Evolutionary conservation across 2,113 vertebrate genomes (phyloP).

Genomic region (Actenoides hombroni): DNA sequence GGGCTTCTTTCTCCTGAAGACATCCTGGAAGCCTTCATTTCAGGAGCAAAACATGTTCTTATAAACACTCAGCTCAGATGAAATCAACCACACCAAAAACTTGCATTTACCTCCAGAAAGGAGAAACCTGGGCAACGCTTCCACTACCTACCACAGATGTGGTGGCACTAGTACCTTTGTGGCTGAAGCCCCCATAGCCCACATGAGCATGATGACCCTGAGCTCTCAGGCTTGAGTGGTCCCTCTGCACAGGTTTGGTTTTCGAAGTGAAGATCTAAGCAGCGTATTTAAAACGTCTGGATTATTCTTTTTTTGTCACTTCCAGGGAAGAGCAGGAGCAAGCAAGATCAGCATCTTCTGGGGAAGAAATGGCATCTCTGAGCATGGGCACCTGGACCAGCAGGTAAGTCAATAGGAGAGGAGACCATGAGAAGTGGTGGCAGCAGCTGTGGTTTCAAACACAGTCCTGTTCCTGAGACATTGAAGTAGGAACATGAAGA

Average conservation of each 20-base stretch:
- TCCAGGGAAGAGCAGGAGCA: neutral
- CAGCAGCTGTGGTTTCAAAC: neutral
- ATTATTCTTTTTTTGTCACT: neutral
- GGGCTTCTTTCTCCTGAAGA: neutral
- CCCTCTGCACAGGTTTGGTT: neutral
- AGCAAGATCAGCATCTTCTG: neutral
- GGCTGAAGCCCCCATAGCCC: neutral
- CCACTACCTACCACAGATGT: neutral
- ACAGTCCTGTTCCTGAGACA: neutral
- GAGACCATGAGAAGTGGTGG: neutral
- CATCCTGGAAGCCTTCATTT: neutral
- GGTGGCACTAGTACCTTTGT: neutral
- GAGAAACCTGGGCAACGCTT: neutral
- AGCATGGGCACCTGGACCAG: neutral
- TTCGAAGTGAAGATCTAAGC: neutral
- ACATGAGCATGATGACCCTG: accelerated
- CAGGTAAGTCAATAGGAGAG: neutral
- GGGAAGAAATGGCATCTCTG: neutral
- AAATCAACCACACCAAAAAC: neutral
- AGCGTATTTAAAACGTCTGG: neutral
- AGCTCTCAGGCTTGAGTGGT: too few relatives aligned
- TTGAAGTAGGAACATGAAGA: neutral
- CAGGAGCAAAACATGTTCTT: neutral
- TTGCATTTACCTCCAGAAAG: neutral
- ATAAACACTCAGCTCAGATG: neutral